Conservation (phyloP, 1,140 invertebrate genomes). For the Stegodyphus dumicola region DNA sequence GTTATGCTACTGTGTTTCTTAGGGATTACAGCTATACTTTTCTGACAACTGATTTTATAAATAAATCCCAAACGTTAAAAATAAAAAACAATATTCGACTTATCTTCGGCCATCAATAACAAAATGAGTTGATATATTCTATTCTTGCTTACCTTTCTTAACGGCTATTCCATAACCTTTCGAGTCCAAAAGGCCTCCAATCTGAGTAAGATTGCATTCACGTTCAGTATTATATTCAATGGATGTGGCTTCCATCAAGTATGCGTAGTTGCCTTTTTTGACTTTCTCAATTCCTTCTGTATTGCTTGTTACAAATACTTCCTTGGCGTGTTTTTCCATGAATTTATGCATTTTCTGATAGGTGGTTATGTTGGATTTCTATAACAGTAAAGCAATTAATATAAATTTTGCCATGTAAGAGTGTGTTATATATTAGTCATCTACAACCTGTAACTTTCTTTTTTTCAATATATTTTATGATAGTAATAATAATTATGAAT, state of each 20-base stretch:
- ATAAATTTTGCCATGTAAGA: too few species aligned
- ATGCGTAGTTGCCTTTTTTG: conserved; percentile 77
- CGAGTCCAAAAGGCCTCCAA: conserved; percentile 79
- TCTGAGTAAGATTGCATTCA: conserved; percentile 80
- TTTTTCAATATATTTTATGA: too few species aligned
- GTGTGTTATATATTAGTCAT: too few species aligned
- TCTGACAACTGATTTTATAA: too few species aligned
- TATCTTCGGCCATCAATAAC: too few species aligned
- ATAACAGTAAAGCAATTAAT: conserved; percentile 10
- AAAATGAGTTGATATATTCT: too few species aligned
- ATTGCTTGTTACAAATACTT: conserved; percentile 83
- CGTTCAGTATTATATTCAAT: conserved; percentile 82
- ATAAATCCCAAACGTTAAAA: too few species aligned
- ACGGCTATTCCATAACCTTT: conserved; percentile 67
- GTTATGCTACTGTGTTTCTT: too few species aligned
- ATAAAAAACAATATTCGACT: too few species aligned
- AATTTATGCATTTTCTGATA: conserved; percentile 64
- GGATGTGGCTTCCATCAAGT: conserved; percentile 85
- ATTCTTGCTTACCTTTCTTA: conserved; percentile 62
- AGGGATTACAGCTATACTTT: too few species aligned
- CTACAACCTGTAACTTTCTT: too few species aligned
- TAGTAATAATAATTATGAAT: too few species aligned
- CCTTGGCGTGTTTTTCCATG: conserved; percentile 72
- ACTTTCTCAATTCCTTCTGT: conserved; percentile 87
- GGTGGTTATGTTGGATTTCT: conserved; percentile 67